These are phyloP conservation scores for Nomada lathburiana DNA, from an alignment of 2,888 invertebrate species.

Conservation along the genomic window DNA sequence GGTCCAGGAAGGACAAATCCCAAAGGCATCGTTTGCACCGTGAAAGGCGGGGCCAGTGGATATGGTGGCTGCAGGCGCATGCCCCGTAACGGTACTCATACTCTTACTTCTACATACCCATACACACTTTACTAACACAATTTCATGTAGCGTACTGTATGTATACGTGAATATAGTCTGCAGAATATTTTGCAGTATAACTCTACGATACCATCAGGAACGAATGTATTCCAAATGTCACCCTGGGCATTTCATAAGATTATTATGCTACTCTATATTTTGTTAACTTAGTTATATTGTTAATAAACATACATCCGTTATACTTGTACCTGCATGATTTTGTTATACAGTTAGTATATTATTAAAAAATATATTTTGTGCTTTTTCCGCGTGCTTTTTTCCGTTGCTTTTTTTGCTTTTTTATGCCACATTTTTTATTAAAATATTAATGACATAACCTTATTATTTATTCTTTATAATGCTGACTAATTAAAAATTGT, in stretches of 20 bases:
- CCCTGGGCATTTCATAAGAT: slow-evolving; percentile 46
- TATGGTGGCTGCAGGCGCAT: slow-evolving; percentile 76
- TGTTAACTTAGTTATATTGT: not conserved
- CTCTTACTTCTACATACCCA: slow-evolving; percentile 69
- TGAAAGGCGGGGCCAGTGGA: slow-evolving; percentile 76
- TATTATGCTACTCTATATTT: not conserved
- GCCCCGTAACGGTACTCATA: slow-evolving; percentile 79
- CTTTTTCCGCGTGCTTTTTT: not conserved
- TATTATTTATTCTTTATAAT: not conserved
- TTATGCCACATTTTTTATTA: not conserved
- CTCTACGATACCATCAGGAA: slow-evolving; percentile 57
- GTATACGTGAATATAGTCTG: slow-evolving; percentile 68
- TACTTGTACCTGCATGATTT: not conserved
- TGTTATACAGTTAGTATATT: not conserved
- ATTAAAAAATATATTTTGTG: not conserved
- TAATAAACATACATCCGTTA: not conserved
- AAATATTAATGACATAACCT: not conserved
- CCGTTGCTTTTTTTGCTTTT: too few relatives aligned
- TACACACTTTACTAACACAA: slow-evolving; percentile 54
- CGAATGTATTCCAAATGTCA: slow-evolving; percentile 27
- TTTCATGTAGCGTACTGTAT: slow-evolving; percentile 18
- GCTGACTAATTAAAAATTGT: not conserved
- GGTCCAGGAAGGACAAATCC: slow-evolving; percentile 81
- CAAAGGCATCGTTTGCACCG: slow-evolving; percentile 79
- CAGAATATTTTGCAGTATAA: slow-evolving; percentile 68